phyloP scores from a whole-genome alignment of 64 coral and sea anemone genomes.

The Stichodactyla helianthus region DNA sequence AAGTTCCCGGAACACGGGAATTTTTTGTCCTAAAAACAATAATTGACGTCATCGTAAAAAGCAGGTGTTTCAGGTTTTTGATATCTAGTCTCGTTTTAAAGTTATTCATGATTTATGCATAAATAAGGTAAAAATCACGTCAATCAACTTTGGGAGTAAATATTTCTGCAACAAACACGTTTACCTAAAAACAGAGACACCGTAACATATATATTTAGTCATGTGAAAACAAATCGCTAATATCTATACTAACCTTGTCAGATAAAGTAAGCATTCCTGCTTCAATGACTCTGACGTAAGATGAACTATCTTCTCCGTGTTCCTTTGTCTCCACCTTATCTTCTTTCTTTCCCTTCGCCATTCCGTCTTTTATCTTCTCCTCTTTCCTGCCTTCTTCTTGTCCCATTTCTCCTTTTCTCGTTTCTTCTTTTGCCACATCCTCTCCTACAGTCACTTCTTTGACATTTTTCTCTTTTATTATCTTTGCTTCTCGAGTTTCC shows the following conservation, averaged over 20 bases:
- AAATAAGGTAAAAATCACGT: too few species aligned
- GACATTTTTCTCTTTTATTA: background rate
- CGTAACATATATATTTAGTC: too few species aligned
- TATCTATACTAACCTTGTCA: constrained; percentile 42
- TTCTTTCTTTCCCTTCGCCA: background rate
- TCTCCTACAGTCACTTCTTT: background rate
- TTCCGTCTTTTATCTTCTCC: background rate
- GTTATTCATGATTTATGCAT: too few species aligned
- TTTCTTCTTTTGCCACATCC: constrained; percentile 3
- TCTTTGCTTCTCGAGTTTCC: background rate
- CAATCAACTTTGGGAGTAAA: too few species aligned
- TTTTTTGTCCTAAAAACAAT: too few species aligned
- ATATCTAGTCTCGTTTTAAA: too few species aligned
- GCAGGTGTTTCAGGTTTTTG: too few species aligned
- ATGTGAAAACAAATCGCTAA: background rate
- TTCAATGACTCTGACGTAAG: constrained; percentile 74
- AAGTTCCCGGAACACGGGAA: too few species aligned
- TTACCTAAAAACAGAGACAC: too few species aligned
- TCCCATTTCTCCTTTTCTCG: background rate
- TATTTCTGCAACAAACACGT: too few species aligned
- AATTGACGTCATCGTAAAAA: too few species aligned
- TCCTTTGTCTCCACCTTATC: background rate
- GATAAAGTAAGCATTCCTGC: constrained; percentile 60
- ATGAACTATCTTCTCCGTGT: constrained; percentile 56
- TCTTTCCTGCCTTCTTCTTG: background rate